Conservation (phyloP, 2,113 vertebrate genomes). For the Helogale parvula region DNA sequence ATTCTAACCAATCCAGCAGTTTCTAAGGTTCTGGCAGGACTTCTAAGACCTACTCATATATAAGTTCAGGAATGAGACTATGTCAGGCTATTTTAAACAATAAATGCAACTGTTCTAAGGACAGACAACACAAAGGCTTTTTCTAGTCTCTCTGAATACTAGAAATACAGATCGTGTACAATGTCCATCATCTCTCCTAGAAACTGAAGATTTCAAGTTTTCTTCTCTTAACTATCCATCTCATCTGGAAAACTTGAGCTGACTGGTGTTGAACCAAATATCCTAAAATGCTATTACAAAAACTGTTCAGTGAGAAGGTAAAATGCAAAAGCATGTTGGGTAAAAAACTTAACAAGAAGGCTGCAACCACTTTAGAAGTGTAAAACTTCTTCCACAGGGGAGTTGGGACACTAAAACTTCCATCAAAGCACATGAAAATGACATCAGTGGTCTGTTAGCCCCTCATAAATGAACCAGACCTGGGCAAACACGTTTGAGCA, state of each 20-base stretch:
- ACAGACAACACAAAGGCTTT: not conserved
- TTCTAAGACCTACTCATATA: not conserved
- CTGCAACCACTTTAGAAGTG: conserved; percentile 62
- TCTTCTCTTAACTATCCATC: conserved; percentile 1
- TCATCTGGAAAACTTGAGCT: conserved; percentile 57
- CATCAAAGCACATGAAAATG: conserved; percentile 72
- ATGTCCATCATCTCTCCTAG: not conserved
- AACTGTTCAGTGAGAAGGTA: conserved; percentile 57
- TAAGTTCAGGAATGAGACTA: conserved; percentile 38
- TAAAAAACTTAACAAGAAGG: conserved; percentile 70
- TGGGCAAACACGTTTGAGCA: conserved; percentile 56
- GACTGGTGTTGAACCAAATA: conserved; percentile 30
- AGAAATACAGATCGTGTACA: not conserved
- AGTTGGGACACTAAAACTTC: conserved; percentile 64
- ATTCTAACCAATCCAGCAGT: not conserved
- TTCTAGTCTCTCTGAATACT: not conserved
- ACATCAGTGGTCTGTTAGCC: conserved; percentile 72
- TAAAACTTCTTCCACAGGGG: conserved; percentile 59
- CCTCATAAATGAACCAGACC: conserved; percentile 71
- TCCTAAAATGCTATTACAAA: conserved; percentile 55
- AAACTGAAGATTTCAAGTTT: not conserved
- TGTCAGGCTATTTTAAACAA: conserved; percentile 1
- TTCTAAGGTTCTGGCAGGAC: conserved; percentile 8
- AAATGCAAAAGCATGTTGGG: conserved; percentile 53
- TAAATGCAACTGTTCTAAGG: conserved; percentile 13